Evolutionary conservation across 2,888 invertebrate species (phyloP).

Genomic region (Polydrusus cervinus): DNA sequence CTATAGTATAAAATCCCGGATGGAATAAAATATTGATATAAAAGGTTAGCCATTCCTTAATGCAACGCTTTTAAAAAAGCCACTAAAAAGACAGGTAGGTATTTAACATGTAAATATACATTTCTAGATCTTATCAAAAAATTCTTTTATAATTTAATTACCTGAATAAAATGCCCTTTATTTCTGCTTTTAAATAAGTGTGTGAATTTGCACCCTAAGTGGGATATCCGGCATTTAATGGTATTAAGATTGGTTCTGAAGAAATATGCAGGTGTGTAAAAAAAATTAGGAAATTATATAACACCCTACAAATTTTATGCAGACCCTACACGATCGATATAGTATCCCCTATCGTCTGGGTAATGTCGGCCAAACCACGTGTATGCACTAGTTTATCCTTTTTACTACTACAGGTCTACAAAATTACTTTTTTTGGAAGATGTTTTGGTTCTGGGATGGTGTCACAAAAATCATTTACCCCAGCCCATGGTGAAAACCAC

Average conservation of each 20-base stretch:
- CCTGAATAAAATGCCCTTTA: background rate
- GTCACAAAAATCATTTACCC: too few relatives aligned
- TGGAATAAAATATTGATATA: background rate
- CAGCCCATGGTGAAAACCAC: too few relatives aligned
- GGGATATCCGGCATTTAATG: slow-evolving; percentile 30
- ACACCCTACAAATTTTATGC: too few relatives aligned
- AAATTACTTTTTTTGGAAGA: too few relatives aligned
- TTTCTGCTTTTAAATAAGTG: slow-evolving; percentile 5
- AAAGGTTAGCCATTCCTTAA: background rate
- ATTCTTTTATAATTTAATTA: slow-evolving; percentile 10
- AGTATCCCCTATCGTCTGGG: too few relatives aligned
- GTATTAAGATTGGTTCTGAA: background rate
- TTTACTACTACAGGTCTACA: too few relatives aligned
- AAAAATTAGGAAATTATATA: too few relatives aligned
- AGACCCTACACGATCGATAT: too few relatives aligned
- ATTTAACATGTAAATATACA: background rate
- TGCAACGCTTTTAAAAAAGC: background rate
- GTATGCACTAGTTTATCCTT: too few relatives aligned
- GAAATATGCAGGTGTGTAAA: background rate
- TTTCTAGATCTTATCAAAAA: background rate
- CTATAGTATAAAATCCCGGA: too few relatives aligned
- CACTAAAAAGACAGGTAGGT: background rate
- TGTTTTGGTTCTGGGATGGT: too few relatives aligned
- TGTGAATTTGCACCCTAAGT: slow-evolving; percentile 41
- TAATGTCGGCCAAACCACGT: too few relatives aligned